Evolutionary conservation across 2,797 vertebrate genomes (phyloP).

Genomic region (Champsocephalus esox): DNA sequence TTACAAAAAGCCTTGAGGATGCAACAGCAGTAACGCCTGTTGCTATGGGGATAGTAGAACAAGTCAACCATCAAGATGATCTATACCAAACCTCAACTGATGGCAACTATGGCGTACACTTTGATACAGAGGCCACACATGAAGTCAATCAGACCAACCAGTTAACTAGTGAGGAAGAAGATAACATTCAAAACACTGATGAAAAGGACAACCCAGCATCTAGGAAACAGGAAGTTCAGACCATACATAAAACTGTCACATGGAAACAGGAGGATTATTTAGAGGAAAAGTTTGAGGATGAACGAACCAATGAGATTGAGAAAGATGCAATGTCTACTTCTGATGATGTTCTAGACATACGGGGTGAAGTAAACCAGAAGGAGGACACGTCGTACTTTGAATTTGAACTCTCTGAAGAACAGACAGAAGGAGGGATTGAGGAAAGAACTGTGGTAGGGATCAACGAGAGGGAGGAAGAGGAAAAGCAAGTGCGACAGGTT

Average conservation of each 20-base stretch:
- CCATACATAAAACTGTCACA: neutral
- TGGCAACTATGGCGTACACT: neutral
- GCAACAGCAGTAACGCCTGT: neutral
- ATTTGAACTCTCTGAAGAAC: neutral
- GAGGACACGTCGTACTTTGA: neutral
- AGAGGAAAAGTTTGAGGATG: slow-evolving; percentile 12
- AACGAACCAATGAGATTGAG: neutral
- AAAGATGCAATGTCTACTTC: neutral
- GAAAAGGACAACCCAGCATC: neutral
- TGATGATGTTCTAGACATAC: slow-evolving; percentile 15
- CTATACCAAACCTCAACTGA: slow-evolving; percentile 8
- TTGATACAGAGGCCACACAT: neutral
- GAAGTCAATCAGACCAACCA: slow-evolving; percentile 6
- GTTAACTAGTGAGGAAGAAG: slow-evolving; percentile 1
- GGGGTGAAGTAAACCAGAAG: neutral
- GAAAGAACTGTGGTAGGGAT: slow-evolving; percentile 13
- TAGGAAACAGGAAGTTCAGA: slow-evolving; percentile 4
- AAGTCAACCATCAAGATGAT: slow-evolving; percentile 2
- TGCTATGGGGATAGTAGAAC: neutral
- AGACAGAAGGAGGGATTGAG: slow-evolving; percentile 11
- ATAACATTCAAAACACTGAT: neutral
- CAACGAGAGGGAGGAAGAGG: slow-evolving; percentile 26
- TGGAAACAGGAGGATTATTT: slow-evolving; percentile 1
- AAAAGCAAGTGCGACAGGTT: slow-evolving; percentile 36
- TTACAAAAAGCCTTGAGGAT: neutral